Conservation (phyloP, 2,888 invertebrate species). For the Nebria salina region DNA sequence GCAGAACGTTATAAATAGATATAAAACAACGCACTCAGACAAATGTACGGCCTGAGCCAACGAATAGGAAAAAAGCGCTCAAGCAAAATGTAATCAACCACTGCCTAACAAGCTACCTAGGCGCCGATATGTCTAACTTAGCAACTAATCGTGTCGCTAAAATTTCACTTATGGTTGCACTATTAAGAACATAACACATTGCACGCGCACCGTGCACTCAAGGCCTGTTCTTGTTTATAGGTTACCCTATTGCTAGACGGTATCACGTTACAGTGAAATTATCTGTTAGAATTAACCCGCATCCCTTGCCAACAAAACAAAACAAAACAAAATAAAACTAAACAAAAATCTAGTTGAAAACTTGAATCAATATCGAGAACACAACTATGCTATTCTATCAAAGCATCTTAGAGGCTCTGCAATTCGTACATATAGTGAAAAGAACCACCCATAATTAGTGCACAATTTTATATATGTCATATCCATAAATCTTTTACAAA, state of each 20-base stretch:
- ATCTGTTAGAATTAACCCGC: slow-evolving; percentile 28
- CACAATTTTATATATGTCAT: neutral
- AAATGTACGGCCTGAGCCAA: neutral
- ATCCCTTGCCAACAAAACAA: slow-evolving; percentile 16
- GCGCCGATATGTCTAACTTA: neutral
- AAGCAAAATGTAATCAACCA: neutral
- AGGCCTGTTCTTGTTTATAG: neutral
- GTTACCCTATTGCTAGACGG: neutral
- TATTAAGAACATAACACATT: neutral
- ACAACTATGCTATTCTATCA: neutral
- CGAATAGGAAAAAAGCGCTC: neutral
- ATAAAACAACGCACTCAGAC: neutral
- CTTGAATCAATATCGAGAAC: slow-evolving; percentile 32
- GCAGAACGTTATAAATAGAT: neutral
- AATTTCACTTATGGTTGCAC: neutral
- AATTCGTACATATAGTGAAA: neutral
- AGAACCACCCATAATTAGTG: neutral
- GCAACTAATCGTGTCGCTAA: neutral
- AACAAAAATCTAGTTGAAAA: slow-evolving; percentile 12
- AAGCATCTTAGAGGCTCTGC: neutral
- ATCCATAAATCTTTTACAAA: neutral
- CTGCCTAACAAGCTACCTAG: neutral
- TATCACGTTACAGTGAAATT: neutral
- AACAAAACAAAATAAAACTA: slow-evolving; percentile 15
- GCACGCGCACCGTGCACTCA: neutral